These are phyloP conservation scores for Tethya wilhelma DNA, from an alignment of 37 sponge, comb jelly and placozoan genomes.

Conservation along the genomic window DNA sequence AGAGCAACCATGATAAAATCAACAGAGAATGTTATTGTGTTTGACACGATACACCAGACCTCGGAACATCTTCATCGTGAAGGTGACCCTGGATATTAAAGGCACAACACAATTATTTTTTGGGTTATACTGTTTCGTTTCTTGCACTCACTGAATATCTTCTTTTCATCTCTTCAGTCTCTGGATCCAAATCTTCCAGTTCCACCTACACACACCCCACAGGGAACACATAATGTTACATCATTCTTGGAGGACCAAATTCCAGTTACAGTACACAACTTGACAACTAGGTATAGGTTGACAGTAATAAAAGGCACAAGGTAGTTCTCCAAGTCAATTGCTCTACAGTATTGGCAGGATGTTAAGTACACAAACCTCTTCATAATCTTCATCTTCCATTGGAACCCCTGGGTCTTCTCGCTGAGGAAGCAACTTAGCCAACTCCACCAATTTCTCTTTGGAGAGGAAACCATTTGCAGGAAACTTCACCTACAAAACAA, in stretches of 20 bases:
- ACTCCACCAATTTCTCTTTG: conserved; percentile 38
- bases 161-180: conserved; percentile 52
- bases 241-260: background rate
- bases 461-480: conserved; percentile 70
- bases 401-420: conserved; percentile 37
- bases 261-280: background rate
- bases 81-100: background rate
- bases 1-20: no score
- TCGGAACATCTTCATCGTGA: conserved; percentile 34
- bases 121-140: background rate
- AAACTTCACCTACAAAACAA: conserved; percentile 74
- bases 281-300: background rate
- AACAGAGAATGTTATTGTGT: conserved; percentile 32
- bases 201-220: conserved; percentile 34
- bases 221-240: background rate
- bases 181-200: conserved; percentile 61
- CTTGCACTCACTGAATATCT: conserved; percentile 41
- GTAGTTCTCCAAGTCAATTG: background rate
- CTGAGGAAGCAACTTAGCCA: conserved; percentile 70
- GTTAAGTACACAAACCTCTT: conserved; percentile 20
- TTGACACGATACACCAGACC: conserved; percentile 27
- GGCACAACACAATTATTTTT: background rate
- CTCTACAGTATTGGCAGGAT: background rate
- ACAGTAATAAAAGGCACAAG: background rate
- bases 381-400: conserved; percentile 30